These are phyloP conservation scores for Tamias sibiricus DNA, from an alignment of 2,113 vertebrate genomes.

Conservation along the genomic window DNA sequence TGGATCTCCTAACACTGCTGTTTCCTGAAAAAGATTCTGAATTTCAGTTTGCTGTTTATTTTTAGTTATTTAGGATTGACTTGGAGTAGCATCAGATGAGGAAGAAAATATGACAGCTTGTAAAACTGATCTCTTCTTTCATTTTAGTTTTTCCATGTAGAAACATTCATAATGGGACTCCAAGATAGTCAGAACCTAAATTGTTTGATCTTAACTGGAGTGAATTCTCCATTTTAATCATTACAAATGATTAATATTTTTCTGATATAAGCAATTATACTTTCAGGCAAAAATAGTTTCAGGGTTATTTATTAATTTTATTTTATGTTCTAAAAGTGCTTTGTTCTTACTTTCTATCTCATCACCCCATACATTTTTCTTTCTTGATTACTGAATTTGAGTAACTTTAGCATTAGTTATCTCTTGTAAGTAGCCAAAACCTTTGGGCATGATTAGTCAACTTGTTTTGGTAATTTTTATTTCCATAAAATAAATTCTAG, in stretches of 20 bases:
- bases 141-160: background rate
- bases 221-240: background rate
- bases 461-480: slow-evolving; percentile 53
- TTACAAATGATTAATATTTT: slow-evolving; percentile 31
- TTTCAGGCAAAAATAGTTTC: slow-evolving; percentile 54
- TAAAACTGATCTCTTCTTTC: background rate
- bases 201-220: background rate
- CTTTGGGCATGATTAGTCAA: background rate
- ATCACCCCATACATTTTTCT: background rate
- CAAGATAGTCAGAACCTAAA: slow-evolving; percentile 21
- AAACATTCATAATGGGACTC: background rate
- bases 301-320: slow-evolving; percentile 16
- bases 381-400: background rate
- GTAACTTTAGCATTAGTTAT: background rate
- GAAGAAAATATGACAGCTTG: background rate
- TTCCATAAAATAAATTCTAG: slow-evolving; percentile 37
- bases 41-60: slow-evolving; percentile 2
- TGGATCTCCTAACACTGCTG: background rate
- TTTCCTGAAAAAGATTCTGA: background rate
- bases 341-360: slow-evolving; percentile 10
- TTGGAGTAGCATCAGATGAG: background rate
- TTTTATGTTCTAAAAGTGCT: slow-evolving; percentile 41
- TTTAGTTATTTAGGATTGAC: slow-evolving; percentile 28
- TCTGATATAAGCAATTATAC: background rate
- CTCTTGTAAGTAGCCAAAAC: slow-evolving; percentile 32